phyloP scores from a whole-genome alignment of 2,888 invertebrate genomes.

The Heliconius charithonia region DNA sequence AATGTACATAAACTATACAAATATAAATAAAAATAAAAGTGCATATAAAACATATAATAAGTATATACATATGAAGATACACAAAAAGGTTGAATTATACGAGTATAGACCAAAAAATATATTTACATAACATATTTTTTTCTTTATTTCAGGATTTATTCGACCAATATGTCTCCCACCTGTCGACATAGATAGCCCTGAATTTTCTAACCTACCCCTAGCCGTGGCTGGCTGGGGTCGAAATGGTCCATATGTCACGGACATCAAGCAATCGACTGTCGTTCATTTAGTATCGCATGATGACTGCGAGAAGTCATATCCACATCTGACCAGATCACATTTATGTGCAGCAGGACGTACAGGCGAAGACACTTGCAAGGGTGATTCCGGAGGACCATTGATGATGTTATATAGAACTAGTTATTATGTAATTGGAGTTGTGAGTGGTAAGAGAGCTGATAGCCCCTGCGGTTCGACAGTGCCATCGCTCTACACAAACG shows the following conservation, averaged over 20 bases:
- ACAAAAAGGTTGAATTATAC: too few relatives aligned
- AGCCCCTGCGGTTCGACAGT: constrained; percentile 72
- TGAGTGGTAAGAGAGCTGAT: constrained; percentile 75
- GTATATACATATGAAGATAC: too few relatives aligned
- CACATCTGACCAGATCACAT: constrained; percentile 62
- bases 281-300: constrained; percentile 69
- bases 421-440: constrained; percentile 72
- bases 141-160: constrained; percentile 66
- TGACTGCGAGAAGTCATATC: constrained; percentile 64
- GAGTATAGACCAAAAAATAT: too few relatives aligned
- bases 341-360: constrained; percentile 73
- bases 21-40: too few relatives aligned
- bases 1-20: too few relatives aligned
- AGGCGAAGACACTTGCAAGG: constrained; percentile 77
- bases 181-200: constrained; percentile 67
- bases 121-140: not conserved
- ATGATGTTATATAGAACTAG: constrained; percentile 71
- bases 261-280: constrained; percentile 72
- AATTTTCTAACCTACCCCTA: constrained; percentile 64
- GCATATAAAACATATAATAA: too few relatives aligned
- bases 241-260: constrained; percentile 64
- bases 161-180: constrained; percentile 75
- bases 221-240: constrained; percentile 77
- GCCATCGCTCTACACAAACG: constrained; percentile 75
- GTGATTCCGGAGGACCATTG: constrained; percentile 77